Percentiles rank a stretch among this genome's conserved stretches.
These are phyloP conservation scores for Plutomurus gul DNA, from an alignment of 1,140 invertebrate species.

Conservation along the genomic window DNA sequence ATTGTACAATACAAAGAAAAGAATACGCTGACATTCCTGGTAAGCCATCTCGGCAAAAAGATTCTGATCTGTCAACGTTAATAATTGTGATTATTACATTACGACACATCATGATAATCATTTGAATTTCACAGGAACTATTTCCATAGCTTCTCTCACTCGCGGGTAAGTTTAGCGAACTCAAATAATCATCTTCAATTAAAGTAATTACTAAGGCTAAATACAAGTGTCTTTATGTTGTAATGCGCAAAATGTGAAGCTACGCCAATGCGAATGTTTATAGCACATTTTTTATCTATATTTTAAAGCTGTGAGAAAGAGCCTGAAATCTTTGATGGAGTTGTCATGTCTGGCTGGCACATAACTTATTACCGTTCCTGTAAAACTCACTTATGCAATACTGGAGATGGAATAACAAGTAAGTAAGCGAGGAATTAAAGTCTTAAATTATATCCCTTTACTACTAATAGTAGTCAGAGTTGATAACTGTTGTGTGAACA, in stretches of 20 bases:
- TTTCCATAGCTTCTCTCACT: conserved; percentile 1
- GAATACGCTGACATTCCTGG: conserved; percentile 37
- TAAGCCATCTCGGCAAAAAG: neutral
- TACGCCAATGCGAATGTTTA: too few species aligned
- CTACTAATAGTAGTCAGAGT: too few species aligned
- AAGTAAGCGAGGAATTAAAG: neutral
- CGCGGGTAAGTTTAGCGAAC: too few species aligned
- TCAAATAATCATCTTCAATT: too few species aligned
- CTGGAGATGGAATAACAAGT: conserved; percentile 33
- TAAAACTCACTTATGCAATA: conserved; percentile 30
- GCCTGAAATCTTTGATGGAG: conserved; percentile 21
- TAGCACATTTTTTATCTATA: too few species aligned
- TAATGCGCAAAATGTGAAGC: too few species aligned
- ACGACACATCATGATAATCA: neutral
- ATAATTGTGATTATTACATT: too few species aligned
- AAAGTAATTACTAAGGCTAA: too few species aligned
- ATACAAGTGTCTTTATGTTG: too few species aligned
- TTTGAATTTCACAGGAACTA: neutral
- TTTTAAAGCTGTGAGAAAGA: conserved; percentile 3
- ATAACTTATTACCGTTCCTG: conserved; percentile 35
- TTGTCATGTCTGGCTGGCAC: neutral
- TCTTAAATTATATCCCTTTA: too few species aligned
- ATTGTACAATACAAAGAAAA: conserved; percentile 37
- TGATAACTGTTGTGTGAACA: too few species aligned
- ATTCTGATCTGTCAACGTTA: too few species aligned